Evolutionary conservation across 1,140 invertebrate genomes (phyloP), one percentile per base, ranked within the genome.

Genomic region (Papilio xuthus): DNA sequence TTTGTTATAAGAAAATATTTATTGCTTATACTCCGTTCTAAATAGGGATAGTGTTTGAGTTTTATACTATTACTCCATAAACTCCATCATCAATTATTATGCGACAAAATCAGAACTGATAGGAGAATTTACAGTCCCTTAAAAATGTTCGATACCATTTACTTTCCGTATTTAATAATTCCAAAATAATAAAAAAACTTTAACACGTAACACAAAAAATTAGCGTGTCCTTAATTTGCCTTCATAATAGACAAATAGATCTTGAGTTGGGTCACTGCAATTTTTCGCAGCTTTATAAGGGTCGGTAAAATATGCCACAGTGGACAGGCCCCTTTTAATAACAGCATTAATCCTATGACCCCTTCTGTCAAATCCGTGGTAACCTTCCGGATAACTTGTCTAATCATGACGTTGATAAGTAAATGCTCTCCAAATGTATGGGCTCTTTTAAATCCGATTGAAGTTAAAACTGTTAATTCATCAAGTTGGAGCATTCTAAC

Each of bases 321-420:
- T 47, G 74, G 74, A 76, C 53, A 42, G 74, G 60, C n/a, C 74
- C 50, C 74, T 32, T 42, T 60, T 76, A 76, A 76, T 76, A 63
- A 76, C 74, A 32, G 28, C 53, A 76, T 76, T 76, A 76, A 76
- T 76, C 74, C 74, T 76, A 23, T 76, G 74, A 76, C 74, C 74
- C 74, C 37, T 76, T 76, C 74, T 42, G 74, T 76, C 74, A 76
- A 56, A 75, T 60, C 53, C 74, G 74, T 13, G 56, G 20, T 56
- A 76, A 63, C 37, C 74, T 76, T 63, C 50, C 73, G 74, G 74
- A 4, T 47, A 63, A 76, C 50, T 76, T 76, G 74, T 76, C 74
- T 41, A 42, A 76, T 76, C 74, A 63, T 76, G 74, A 41, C 74
- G 20, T 28, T 76, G 32, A 41, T 28, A 60, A 28, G 23, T 63